These are phyloP conservation scores for Lates japonicus DNA, from an alignment of 2,797 vertebrate species.

Conservation along the genomic window DNA sequence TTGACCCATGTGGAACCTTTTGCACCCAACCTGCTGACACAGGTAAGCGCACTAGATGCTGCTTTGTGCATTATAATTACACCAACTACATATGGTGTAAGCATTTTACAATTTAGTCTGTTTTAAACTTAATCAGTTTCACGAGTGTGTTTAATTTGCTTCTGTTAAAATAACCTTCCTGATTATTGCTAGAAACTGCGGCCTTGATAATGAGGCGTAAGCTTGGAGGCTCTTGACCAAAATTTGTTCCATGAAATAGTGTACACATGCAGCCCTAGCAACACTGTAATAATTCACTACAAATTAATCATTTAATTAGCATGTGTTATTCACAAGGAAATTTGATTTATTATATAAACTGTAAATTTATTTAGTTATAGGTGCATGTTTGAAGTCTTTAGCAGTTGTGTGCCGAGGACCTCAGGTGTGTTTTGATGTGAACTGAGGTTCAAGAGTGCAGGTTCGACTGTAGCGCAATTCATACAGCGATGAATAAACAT, in stretches of 20 bases:
- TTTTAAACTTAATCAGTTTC: neutral
- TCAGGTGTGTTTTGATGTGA: conserved; percentile 5
- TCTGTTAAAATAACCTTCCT: conserved; percentile 1
- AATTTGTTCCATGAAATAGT: conserved; percentile 8
- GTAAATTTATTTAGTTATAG: neutral
- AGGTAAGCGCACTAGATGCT: neutral
- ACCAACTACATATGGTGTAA: neutral
- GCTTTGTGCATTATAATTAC: too few relatives aligned
- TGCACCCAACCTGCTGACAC: neutral
- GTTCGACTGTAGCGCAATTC: neutral
- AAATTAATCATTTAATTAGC: conserved; percentile 11
- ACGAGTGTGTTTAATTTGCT: conserved; percentile 6
- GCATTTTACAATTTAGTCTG: neutral
- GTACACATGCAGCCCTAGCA: neutral
- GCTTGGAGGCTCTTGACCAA: neutral
- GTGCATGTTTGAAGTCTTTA: neutral
- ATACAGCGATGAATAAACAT: neutral
- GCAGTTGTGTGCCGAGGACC: neutral
- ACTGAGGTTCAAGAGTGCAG: neutral
- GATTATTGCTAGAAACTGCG: neutral
- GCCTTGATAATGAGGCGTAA: neutral
- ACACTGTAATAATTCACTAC: neutral
- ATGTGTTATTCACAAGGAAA: neutral
- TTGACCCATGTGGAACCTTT: neutral
- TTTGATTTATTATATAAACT: neutral